These are phyloP conservation scores for Drosophila seclusa DNA, from an alignment of 2,888 invertebrate species.

Conservation along the genomic window DNA sequence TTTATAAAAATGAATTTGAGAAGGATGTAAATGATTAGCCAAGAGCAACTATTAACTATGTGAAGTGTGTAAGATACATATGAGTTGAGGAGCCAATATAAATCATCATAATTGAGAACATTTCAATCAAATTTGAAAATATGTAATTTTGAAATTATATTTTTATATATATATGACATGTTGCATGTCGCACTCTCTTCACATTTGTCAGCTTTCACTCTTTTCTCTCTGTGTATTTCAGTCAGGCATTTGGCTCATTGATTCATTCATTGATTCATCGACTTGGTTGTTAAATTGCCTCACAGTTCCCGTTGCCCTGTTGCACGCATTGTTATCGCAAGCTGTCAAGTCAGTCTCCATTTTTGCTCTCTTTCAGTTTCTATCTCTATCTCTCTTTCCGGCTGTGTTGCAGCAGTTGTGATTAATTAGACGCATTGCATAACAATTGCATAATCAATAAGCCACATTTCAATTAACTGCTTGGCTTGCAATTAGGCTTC, in stretches of 20 bases:
- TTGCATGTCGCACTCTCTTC: neutral
- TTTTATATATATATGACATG: neutral
- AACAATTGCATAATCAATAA: conserved; percentile 79
- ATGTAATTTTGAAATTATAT: neutral
- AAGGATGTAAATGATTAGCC: neutral
- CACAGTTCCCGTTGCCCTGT: conserved; percentile 5
- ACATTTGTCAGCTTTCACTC: neutral
- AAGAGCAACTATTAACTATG: neutral
- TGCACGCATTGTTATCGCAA: conserved; percentile 61
- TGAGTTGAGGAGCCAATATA: neutral
- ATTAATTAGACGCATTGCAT: conserved; percentile 73
- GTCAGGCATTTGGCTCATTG: neutral
- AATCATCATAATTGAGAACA: neutral
- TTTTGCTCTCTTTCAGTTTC: conserved; percentile 30
- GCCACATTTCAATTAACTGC: conserved; percentile 61
- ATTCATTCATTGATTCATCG: neutral
- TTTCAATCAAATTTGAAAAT: neutral
- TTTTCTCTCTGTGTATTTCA: neutral
- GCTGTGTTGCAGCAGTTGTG: conserved; percentile 20
- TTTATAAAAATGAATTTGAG: neutral
- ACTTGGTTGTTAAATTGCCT: neutral
- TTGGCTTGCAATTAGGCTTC: conserved; percentile 50
- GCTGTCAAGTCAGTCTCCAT: conserved; percentile 27
- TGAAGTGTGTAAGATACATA: neutral
- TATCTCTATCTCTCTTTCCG: neutral